Conservation (phyloP, 2,888 invertebrate species). For the Notocelia uddmanniana region DNA sequence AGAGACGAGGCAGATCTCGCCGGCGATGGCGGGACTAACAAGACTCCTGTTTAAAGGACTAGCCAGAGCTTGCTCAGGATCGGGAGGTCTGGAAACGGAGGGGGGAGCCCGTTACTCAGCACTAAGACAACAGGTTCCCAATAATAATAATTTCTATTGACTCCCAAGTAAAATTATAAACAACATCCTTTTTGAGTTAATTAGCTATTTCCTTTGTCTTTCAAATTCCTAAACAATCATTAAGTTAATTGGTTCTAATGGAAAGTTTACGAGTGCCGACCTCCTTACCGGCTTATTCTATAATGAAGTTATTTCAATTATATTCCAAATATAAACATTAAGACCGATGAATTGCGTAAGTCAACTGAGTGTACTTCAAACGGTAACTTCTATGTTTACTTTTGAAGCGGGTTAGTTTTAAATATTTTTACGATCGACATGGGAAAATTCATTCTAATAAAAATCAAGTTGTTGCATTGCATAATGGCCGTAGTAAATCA, state of each 20-base stretch:
- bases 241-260: background rate
- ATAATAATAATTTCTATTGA: background rate
- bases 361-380: background rate
- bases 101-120: no score
- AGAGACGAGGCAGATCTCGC: no score
- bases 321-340: slow-evolving; percentile 9
- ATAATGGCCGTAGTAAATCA: no score
- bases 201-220: background rate
- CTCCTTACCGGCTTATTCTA: slow-evolving; percentile 5
- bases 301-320: slow-evolving; percentile 18
- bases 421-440: no score
- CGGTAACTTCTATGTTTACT: background rate
- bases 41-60: no score
- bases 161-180: background rate
- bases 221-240: background rate
- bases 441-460: no score
- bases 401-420: background rate
- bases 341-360: background rate
- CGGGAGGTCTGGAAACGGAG: no score
- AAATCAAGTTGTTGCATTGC: no score
- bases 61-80: no score
- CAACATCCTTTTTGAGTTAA: background rate
- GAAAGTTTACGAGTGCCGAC: background rate
- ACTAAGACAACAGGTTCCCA: no score
- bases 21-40: no score